Evolutionary conservation across 2,113 vertebrate genomes (phyloP), one percentile per base, ranked within the genome.

Genomic region (Rhinolophus ferrumequinum): DNA sequence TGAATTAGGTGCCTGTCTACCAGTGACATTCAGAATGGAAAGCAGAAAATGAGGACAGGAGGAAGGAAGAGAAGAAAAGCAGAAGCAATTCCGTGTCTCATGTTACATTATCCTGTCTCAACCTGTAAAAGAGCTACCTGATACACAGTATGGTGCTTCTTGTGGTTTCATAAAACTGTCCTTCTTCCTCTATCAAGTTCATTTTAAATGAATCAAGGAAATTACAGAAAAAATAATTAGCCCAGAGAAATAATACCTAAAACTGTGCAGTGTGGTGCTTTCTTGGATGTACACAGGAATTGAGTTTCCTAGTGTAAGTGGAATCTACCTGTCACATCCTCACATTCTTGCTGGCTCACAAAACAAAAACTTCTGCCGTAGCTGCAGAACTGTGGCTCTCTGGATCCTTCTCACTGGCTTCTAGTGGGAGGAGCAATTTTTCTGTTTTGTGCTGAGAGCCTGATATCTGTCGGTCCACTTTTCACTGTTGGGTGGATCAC

Each of bases 161-260:
- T 35, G 15, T 60, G 62, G 47, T 12, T 13, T 67, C 58, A 60
- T 14, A 22, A 54, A 35, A 79, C n/a, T 75, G 18, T 28, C 38
- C 54, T 85, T 89, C 38, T 89, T 73, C 56, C 26, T 28, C 90
- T 35, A 64, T 58, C 64, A 84, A 56, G 83, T 64, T 76, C 70
- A 92, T 41, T 97, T 95, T 89, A 91, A 96, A 62, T 41, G n/a
- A 89, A 79, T 80, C 88, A 44, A 14, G 67, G 7, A 15, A 52
- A 73, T 33, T 44, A 44, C 41, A 44, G 80, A 96, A 82, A 64
- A 21, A 64, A 80, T 38, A 28, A 82, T 90, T 72, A 62, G 4
- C 35, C 35, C 44, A 91, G 19, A 52, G 26, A 80, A 86, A 86
- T 86, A 77, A 86, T 26, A 35, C 56, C 58, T 90, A 84, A 91